Conservation (phyloP, 2,797 vertebrate genomes). For the Amblyopsis hoosieri region DNA sequence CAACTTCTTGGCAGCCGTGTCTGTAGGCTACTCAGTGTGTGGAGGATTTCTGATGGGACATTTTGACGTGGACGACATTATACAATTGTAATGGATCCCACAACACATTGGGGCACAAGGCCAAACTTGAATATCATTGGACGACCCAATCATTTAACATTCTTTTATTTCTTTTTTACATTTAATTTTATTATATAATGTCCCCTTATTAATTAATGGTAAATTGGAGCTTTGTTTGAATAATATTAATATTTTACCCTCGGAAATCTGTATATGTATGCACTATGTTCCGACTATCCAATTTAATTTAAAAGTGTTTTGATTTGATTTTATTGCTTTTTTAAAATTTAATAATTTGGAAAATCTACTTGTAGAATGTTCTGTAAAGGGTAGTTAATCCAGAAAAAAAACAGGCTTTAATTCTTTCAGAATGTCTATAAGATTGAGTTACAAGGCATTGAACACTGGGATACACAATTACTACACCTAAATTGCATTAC, state of each 20-base stretch:
- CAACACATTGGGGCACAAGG: conserved; percentile 33
- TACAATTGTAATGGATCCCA: conserved; percentile 52
- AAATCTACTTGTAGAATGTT: conserved; percentile 76
- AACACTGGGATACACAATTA: conserved; percentile 53
- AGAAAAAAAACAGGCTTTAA: conserved; percentile 77
- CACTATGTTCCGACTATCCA: conserved; percentile 74
- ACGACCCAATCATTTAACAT: conserved; percentile 47
- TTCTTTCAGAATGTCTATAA: conserved; percentile 62
- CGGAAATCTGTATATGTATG: conserved; percentile 72
- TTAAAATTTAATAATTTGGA: conserved; percentile 67
- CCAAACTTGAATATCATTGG: conserved; percentile 56
- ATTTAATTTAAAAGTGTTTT: conserved; percentile 45
- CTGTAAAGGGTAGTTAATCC: conserved; percentile 78
- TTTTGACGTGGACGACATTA: conserved; percentile 53
- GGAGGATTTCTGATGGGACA: conserved; percentile 56
- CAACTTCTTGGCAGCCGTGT: conserved; percentile 89
- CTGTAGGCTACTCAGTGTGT: conserved; percentile 57
- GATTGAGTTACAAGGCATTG: conserved; percentile 56
- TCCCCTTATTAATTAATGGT: conserved; percentile 60
- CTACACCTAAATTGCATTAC: conserved; percentile 56
- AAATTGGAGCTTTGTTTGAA: conserved; percentile 56
- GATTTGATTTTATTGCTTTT: conserved; percentile 9
- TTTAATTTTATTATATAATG: conserved; percentile 63
- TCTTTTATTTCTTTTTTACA: conserved; percentile 71
- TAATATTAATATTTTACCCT: conserved; percentile 54